Conservation (phyloP, 1,140 invertebrate species). For the Drosophila virilis region DNA sequence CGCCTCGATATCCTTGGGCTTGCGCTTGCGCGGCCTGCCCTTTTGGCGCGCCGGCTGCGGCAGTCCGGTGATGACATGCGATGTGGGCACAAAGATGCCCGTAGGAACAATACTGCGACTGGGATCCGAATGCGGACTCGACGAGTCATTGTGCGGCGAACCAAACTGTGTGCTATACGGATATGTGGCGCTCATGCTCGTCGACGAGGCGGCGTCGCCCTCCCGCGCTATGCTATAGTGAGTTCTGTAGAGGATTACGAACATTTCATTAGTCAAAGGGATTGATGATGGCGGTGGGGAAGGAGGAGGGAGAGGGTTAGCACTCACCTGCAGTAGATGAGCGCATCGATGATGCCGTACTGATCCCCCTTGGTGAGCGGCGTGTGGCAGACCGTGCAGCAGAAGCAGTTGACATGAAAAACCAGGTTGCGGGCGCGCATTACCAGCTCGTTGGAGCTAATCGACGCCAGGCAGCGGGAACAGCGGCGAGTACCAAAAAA, state of each 20-base stretch:
- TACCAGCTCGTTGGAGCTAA: conserved; percentile 96
- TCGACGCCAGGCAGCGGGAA: conserved; percentile 94
- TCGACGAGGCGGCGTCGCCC: conserved; percentile 87
- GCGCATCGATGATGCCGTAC: conserved; percentile 94
- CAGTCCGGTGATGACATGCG: conserved; percentile 84
- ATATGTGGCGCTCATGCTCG: conserved; percentile 88
- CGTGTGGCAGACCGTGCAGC: conserved; percentile 95
- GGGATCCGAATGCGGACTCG: conserved; percentile 82
- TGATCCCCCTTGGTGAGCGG: conserved; percentile 95
- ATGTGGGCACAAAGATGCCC: conserved; percentile 80
- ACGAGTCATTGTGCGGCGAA: conserved; percentile 83
- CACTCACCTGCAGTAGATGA: conserved; percentile 89
- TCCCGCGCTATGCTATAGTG: conserved; percentile 91
- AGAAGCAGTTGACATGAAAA: conserved; percentile 98
- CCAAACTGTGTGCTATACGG: conserved; percentile 84
- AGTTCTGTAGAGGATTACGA: conserved; percentile 84
- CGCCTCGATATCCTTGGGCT: conserved; percentile 93
- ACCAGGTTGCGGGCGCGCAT: conserved; percentile 97
- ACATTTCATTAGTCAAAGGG: too few species aligned
- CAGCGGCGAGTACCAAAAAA: conserved; percentile 94
- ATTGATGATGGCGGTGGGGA: too few species aligned
- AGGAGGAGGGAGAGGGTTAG: too few species aligned
- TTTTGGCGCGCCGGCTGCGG: conserved; percentile 92
- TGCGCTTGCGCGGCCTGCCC: conserved; percentile 95
- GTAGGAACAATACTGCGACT: conserved; percentile 83